Evolutionary conservation across 2,797 vertebrate genomes (phyloP).

Genomic region (Novumbra hubbsi): DNA sequence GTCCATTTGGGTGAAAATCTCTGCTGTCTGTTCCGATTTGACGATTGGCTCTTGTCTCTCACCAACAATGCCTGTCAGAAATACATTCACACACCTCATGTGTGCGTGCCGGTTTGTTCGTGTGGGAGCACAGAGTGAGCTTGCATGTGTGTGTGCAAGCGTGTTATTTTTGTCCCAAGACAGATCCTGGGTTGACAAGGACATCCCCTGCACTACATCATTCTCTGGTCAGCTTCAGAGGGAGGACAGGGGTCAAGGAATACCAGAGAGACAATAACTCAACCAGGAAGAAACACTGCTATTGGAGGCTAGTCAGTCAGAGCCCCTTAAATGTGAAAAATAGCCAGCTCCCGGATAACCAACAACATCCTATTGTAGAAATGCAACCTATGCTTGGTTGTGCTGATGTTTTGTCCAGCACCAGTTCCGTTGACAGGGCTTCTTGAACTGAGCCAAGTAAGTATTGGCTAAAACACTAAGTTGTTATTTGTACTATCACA

Average conservation of each 20-base stretch:
- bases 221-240: slow-evolving; percentile 9
- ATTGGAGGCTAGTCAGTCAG: slow-evolving; percentile 23
- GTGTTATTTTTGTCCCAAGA: neutral
- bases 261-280: neutral
- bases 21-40: neutral
- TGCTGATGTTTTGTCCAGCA: neutral
- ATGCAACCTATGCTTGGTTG: neutral
- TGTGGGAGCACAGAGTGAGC: neutral
- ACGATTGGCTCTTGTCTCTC: neutral
- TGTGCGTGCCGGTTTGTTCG: neutral
- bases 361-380: neutral
- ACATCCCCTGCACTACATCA: neutral
- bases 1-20: slow-evolving; percentile 4
- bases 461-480: neutral
- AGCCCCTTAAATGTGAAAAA: slow-evolving; percentile 25
- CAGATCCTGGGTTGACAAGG: slow-evolving; percentile 10
- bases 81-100: slow-evolving; percentile 3
- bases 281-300: slow-evolving; percentile 1
- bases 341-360: slow-evolving; percentile 44
- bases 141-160: slow-evolving; percentile 2
- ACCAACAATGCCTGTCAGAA: slow-evolving; percentile 10
- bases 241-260: neutral
- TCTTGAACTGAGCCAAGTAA: neutral
- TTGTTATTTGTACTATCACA: neutral
- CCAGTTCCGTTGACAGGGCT: neutral